These are phyloP conservation scores for Mesocricetus auratus DNA, from an alignment of 2,113 vertebrate species.

Conservation along the genomic window DNA sequence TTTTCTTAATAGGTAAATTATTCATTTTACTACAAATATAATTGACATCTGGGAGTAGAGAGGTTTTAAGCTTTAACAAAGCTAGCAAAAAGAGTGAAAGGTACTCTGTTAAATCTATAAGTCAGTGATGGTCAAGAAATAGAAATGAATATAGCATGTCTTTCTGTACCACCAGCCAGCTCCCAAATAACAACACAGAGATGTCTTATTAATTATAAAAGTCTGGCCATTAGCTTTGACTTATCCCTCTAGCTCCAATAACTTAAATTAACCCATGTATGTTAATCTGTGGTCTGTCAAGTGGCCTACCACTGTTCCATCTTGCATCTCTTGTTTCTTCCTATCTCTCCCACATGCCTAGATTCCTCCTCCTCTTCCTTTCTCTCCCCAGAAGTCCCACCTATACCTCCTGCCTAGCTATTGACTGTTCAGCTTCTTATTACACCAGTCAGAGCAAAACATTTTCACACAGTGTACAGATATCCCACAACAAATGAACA, in stretches of 20 bases:
- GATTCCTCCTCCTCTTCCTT: not conserved
- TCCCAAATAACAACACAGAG: not conserved
- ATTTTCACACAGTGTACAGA: not conserved
- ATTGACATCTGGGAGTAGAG: not conserved
- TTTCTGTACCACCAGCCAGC: not conserved
- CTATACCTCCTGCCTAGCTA: not conserved
- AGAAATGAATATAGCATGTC: not conserved
- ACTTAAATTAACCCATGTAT: not conserved
- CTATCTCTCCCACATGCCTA: not conserved
- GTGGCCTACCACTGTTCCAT: not conserved
- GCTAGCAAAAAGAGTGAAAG: constrained; percentile 34
- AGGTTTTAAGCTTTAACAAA: constrained; percentile 25
- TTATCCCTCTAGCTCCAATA: not conserved
- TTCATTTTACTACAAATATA: constrained; percentile 48
- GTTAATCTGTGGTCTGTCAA: not conserved
- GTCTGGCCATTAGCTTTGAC: not conserved
- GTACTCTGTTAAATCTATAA: not conserved
- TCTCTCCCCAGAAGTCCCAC: not conserved
- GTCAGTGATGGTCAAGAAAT: not conserved
- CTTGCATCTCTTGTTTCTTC: not conserved
- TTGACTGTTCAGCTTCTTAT: not conserved
- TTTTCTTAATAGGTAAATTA: constrained; percentile 37
- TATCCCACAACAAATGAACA: not conserved
- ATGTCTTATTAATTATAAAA: not conserved
- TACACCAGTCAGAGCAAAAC: not conserved